phyloP scores from a whole-genome alignment of 2,797 vertebrate species.

The Steatocranus sp. region DNA sequence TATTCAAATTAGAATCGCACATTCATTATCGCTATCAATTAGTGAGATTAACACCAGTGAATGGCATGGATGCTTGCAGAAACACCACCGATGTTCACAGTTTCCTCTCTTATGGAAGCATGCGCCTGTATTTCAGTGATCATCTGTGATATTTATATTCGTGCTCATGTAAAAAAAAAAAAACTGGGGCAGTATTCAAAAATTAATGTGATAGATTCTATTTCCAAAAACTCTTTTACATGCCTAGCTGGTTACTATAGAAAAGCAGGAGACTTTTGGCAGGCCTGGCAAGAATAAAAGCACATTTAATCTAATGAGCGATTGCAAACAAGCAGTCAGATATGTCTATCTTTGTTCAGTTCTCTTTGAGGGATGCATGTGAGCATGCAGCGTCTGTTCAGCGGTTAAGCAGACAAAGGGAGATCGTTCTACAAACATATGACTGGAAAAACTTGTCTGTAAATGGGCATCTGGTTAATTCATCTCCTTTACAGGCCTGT shows the following conservation, averaged over 20 bases:
- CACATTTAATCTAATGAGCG: background rate
- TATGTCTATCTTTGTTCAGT: slow-evolving; percentile 1
- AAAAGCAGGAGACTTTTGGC: background rate
- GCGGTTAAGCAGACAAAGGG: background rate
- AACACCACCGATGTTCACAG: background rate
- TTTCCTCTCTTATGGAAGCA: slow-evolving; percentile 5
- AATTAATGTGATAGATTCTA: slow-evolving; percentile 58
- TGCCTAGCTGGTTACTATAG: background rate
- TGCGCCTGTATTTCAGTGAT: slow-evolving; percentile 9
- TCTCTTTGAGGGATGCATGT: background rate
- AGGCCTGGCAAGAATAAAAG: background rate
- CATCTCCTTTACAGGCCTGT: slow-evolving; percentile 43
- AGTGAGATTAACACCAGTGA: background rate
- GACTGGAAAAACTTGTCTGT: slow-evolving; percentile 26
- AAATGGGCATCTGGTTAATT: slow-evolving; percentile 43
- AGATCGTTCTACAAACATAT: slow-evolving; percentile 9
- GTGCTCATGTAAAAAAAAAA: slow-evolving; percentile 18
- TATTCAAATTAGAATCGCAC: background rate
- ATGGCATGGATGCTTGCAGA: slow-evolving; percentile 1
- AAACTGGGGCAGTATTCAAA: slow-evolving; percentile 64
- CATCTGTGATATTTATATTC: slow-evolving; percentile 31
- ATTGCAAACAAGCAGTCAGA: background rate
- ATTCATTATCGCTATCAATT: background rate
- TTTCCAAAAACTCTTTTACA: slow-evolving; percentile 20
- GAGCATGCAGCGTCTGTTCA: background rate